Percentiles rank a stretch among this genome's conserved stretches.
Conservation (phyloP, 2,113 vertebrate genomes). For the Cyanoderma ruficeps region DNA sequence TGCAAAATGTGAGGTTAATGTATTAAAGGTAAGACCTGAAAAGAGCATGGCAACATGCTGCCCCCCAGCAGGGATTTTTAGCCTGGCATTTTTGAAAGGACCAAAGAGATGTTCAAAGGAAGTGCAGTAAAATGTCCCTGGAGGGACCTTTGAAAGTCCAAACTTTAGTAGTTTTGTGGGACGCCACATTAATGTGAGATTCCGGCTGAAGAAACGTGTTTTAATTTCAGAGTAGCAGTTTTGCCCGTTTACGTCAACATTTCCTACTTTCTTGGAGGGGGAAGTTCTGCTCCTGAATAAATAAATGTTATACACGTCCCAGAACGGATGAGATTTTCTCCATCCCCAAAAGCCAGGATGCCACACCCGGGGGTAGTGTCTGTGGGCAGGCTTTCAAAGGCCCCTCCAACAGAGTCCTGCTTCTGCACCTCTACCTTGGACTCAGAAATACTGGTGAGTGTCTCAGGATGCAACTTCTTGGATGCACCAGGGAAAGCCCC, state of each 20-base stretch:
- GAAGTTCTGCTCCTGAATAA: conserved; percentile 5
- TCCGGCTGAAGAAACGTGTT: not conserved
- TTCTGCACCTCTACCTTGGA: not conserved
- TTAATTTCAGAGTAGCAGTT: conserved; percentile 6
- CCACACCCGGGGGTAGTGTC: not conserved
- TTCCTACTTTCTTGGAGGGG: conserved; percentile 8
- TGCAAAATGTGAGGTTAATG: not conserved
- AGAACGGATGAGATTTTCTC: not conserved
- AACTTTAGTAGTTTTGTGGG: not conserved
- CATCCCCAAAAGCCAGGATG: not conserved
- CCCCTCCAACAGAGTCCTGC: rapidly evolving
- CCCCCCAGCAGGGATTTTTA: conserved; percentile 43
- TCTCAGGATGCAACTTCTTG: rapidly evolving
- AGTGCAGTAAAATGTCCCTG: not conserved
- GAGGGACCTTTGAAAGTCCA: conserved; percentile 3
- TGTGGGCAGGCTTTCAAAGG: not conserved
- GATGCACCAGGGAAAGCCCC: not conserved
- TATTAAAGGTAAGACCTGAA: conserved; percentile 18
- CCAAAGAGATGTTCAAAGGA: conserved; percentile 29
- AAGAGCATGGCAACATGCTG: not conserved
- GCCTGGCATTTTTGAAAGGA: conserved; percentile 1
- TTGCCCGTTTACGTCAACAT: not conserved
- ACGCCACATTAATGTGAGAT: not conserved
- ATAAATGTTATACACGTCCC: not conserved
- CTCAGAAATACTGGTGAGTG: rapidly evolving